Base-by-base conservation (phyloP, 2,888 invertebrate species). In the Trissolcus japonicus region DNA sequence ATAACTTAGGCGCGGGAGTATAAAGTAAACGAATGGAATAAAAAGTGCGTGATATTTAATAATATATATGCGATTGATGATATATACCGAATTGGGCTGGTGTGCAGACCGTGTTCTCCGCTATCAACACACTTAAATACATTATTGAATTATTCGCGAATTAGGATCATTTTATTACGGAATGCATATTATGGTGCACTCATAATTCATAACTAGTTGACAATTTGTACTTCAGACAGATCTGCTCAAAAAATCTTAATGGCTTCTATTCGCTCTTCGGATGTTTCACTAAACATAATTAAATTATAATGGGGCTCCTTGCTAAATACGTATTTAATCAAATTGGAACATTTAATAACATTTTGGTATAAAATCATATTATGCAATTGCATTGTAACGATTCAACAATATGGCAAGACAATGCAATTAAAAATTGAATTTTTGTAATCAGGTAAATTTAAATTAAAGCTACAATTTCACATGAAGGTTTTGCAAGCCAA, bases 1-100 rank as follows among this genome's bases (percentile, higher is more conserved):
- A 54, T 61, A 69, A 50, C 61, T 46, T n/a, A 48, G 21, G 7
- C 21, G 13, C n/a, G n/a, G 21, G 25, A 14, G 41, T 43, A 43
- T 43, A 57, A 55, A 57, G 41, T 41, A 57, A 62, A 71, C 62
- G 61, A 62, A 71, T 62, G 51, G 62, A 62, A 71, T 61, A 48
- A 69, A 69, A 61, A 69, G 61, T 55, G 54, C 59, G 25, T 25
- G 46, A 68, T 53, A 54, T 21, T 62, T 9, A 19, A 16, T 43
- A 25, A 41, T 57, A 62, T 71, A 56, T 25, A 62, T 62, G 71
- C 19, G 29, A n/a, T 16, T 46, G 46, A n/a, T 14, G 16, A n/a
- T n/a, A 46, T 46, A 46, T 14, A 46, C 17, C 46, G 40, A 53
- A 59, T 63, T 53, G 71, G 57, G 51, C 53, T 71, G 46, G 59